phyloP scores from a whole-genome alignment of 1,140 invertebrate species.

The Eupeodes corollae region DNA sequence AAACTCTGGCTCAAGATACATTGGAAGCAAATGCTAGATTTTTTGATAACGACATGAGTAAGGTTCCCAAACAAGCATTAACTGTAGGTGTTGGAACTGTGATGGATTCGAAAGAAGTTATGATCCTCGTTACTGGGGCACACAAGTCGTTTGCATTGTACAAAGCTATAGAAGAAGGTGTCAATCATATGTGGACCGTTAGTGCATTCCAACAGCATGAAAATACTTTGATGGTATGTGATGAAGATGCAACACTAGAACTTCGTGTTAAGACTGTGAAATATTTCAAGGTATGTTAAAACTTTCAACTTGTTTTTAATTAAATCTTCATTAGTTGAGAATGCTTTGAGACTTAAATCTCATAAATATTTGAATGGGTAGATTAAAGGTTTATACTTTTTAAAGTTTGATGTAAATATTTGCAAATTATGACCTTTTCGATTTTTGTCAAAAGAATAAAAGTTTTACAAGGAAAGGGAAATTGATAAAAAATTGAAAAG shows the following conservation, averaged over 20 bases:
- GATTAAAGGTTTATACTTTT: no score
- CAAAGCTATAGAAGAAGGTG: slow-evolving; percentile 83
- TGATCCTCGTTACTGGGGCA: slow-evolving; percentile 96
- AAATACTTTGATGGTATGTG: slow-evolving; percentile 85
- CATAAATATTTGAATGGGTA: no score
- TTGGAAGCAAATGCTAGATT: slow-evolving; percentile 94
- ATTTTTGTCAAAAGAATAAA: no score
- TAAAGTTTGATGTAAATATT: no score
- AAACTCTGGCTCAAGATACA: slow-evolving; percentile 93
- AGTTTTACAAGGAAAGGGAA: no score
- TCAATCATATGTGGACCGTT: slow-evolving; percentile 99
- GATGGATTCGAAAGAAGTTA: slow-evolving; percentile 95
- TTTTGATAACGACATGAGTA: slow-evolving; percentile 86
- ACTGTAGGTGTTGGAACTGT: slow-evolving; percentile 98
- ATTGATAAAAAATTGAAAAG: no score
- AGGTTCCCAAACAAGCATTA: slow-evolving; percentile 86
- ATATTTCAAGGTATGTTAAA: slow-evolving; percentile 87
- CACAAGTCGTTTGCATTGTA: slow-evolving; percentile 95
- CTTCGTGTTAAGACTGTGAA: slow-evolving; percentile 97
- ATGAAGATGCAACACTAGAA: slow-evolving; percentile 96
- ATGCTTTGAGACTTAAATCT: no score
- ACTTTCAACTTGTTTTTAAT: no score
- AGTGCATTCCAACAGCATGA: slow-evolving; percentile 96
- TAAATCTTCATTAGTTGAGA: no score
- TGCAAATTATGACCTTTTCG: no score